A percentile compares a stretch with the other conserved stretches of the same genome.
Conservation (phyloP, 2,888 invertebrate species). For the Megastigmus dorsalis region DNA sequence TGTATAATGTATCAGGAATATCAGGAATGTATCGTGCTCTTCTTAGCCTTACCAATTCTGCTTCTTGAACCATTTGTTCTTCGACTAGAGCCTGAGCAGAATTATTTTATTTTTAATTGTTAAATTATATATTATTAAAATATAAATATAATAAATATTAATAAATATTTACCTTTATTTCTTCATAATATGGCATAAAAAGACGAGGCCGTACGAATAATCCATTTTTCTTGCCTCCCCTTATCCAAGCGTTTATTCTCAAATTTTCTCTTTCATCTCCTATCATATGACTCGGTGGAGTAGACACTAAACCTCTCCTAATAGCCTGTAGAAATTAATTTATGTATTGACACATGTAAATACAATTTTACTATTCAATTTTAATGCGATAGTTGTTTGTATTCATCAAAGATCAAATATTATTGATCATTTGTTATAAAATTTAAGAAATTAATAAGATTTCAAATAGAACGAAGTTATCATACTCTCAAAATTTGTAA, state of each 20-base stretch:
- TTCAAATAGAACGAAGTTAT: too few relatives aligned
- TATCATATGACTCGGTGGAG: constrained; percentile 90
- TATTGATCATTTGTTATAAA: neutral
- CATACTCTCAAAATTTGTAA: too few relatives aligned
- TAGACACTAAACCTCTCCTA: constrained; percentile 85
- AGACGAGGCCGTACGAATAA: constrained; percentile 89
- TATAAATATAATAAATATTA: constrained; percentile 33
- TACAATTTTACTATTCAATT: neutral
- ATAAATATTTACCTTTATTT: constrained; percentile 82
- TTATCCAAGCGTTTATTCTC: constrained; percentile 87
- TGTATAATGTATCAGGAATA: constrained; percentile 95
- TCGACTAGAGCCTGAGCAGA: constrained; percentile 82
- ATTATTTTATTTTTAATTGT: too few relatives aligned
- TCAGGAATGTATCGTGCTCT: constrained; percentile 84
- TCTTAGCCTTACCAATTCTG: constrained; percentile 82
- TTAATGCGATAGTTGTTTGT: neutral
- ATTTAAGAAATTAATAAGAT: too few relatives aligned
- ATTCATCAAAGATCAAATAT: neutral
- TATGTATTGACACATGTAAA: neutral
- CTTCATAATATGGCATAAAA: constrained; percentile 96
- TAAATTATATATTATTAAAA: constrained; percentile 28
- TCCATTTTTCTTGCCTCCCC: constrained; percentile 82
- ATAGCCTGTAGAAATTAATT: constrained; percentile 73
- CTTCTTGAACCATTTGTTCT: constrained; percentile 88
- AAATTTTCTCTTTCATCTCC: constrained; percentile 82